These are phyloP conservation scores for Leucozona laternaria DNA, from an alignment of 2,888 invertebrate genomes.

Conservation along the genomic window DNA sequence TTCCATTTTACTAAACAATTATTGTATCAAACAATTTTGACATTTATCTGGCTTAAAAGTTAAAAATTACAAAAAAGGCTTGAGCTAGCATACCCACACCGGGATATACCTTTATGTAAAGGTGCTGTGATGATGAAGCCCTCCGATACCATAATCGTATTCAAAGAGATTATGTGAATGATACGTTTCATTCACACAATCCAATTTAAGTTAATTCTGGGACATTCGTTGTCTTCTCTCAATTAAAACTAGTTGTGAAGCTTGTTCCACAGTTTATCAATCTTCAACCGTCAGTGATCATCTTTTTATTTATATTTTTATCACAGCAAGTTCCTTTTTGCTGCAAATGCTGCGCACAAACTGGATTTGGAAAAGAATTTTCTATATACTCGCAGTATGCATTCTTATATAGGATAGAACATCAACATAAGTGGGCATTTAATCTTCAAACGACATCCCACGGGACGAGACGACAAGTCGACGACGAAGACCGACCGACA, in stretches of 20 bases:
- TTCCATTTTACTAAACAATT: too few relatives aligned
- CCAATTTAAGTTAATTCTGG: not conserved
- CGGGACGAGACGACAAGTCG: conserved; percentile 7
- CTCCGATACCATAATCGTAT: too few relatives aligned
- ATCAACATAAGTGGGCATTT: conserved; percentile 40
- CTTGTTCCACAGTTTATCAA: conserved; percentile 22
- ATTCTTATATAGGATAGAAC: not conserved
- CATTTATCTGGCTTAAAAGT: too few relatives aligned
- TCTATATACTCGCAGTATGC: not conserved
- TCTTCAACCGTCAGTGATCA: not conserved
- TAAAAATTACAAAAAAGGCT: too few relatives aligned
- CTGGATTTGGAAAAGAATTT: conserved; percentile 41
- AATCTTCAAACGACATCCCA: conserved; percentile 42
- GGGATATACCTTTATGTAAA: too few relatives aligned
- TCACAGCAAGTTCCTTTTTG: not conserved
- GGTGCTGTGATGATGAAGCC: too few relatives aligned
- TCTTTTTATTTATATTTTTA: not conserved
- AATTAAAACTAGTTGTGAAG: not conserved
- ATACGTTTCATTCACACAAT: conserved; percentile 10
- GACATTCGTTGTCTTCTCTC: not conserved
- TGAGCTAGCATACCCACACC: too few relatives aligned
- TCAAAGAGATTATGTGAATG: not conserved
- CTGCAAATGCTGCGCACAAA: conserved; percentile 17
- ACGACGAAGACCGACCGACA: not conserved
- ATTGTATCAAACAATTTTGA: too few relatives aligned